Percentiles rank a stretch among this genome's conserved stretches.
These are phyloP conservation scores for Oreochromis mossambicus DNA, from an alignment of 2,797 vertebrate species.

Conservation along the genomic window DNA sequence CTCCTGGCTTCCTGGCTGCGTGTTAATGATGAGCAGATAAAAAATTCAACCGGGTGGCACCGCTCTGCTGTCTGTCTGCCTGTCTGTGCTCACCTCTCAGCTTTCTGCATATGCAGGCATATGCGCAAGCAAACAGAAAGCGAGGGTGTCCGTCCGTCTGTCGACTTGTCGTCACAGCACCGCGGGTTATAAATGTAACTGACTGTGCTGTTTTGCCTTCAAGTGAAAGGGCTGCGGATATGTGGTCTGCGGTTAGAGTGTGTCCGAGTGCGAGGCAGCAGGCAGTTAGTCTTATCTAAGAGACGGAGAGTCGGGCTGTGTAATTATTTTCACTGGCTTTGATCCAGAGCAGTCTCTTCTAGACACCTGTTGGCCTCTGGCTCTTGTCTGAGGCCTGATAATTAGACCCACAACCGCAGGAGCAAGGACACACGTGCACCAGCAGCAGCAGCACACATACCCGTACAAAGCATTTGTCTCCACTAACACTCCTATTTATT, in stretches of 20 bases:
- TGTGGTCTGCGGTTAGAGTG: conserved; percentile 20
- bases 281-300: conserved; percentile 48
- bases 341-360: conserved; percentile 69
- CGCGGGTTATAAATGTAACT: not conserved
- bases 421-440: conserved; percentile 1
- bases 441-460: not conserved
- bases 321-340: conserved; percentile 78
- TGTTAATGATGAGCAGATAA: conserved; percentile 73
- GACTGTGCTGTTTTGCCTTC: conserved; percentile 17
- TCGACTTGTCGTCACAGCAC: not conserved
- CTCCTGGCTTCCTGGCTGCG: conserved; percentile 57
- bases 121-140: not conserved
- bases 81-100: not conserved
- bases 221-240: conserved; percentile 6
- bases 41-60: conserved; percentile 66
- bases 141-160: not conserved
- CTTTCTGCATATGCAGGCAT: not conserved
- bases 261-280: conserved; percentile 36
- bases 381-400: conserved; percentile 59
- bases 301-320: conserved; percentile 43
- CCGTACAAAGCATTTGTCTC: not conserved
- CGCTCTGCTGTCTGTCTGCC: conserved; percentile 33
- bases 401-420: conserved; percentile 60
- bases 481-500: not conserved
- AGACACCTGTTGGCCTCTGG: conserved; percentile 72